Evolutionary conservation across 2,113 vertebrate species (phyloP), one percentile per base, ranked within the genome.

Genomic region (Natator depressus): DNA sequence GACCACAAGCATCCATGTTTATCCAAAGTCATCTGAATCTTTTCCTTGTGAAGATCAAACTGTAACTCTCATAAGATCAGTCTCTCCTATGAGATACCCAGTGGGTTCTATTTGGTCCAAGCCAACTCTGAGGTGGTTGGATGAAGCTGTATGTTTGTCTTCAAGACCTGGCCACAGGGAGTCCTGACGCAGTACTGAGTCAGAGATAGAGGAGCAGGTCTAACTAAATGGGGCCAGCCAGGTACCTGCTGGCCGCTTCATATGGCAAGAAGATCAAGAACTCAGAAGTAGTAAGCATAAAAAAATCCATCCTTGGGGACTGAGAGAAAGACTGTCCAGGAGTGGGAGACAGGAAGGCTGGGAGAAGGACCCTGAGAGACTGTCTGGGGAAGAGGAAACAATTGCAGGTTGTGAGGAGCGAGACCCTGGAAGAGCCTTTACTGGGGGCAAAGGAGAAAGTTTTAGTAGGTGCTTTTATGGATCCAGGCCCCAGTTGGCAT

Each of bases 391-490:
- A 47, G n/a, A 25, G 35, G 49, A 94, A 89, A 9, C 0, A 4
- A 4, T 24, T 94, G 72, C 3, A 90, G 55, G 84, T 59, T 42
- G 17, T 62, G 29, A 85, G 50, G 8, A 85, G 6, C 2, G 11
- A 57, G 72, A 72, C 19, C 50, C 29, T 50, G 38, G 57, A 86
- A 1, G 2, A 10, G 47, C 59, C 3, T 5, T n/a, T 12, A 4
- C 4, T 0, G 2, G 20, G 4, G 47, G 10, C 84, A 35, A 65
- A 84, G 84, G n/a, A 5, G 6, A 11, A 17, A 0, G 0, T 9
- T 25, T 51, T 42, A 76, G 10, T 65, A 82, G 20, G n/a, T 57
- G 8, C 11, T 57, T 69, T 47, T 9, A 13, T 17, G 29, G 16
- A 17, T 65, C 62, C 62, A 35, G 62, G 31, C 14, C 14, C 62